These are phyloP conservation scores for Forbesichthys papilliferus DNA, from an alignment of 2,113 vertebrate genomes.

Conservation along the genomic window DNA sequence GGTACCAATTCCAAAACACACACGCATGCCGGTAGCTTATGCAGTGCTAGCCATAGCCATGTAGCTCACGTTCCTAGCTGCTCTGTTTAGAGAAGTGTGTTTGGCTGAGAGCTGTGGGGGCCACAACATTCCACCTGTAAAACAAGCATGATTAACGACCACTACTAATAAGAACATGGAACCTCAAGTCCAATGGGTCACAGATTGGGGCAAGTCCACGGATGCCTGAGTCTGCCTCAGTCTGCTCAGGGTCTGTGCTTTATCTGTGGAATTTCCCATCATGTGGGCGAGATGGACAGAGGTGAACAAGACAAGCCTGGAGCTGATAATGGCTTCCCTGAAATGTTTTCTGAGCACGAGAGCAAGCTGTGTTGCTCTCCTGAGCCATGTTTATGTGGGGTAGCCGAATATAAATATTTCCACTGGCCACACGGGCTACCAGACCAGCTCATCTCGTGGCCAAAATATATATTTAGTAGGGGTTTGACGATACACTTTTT, in stretches of 20 bases:
- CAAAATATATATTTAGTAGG: too few relatives aligned
- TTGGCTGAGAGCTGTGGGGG: background rate
- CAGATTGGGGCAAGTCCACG: background rate
- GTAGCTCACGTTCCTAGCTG: background rate
- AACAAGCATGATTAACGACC: background rate
- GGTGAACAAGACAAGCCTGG: conserved; percentile 35
- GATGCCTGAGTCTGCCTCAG: too few relatives aligned
- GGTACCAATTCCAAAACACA: too few relatives aligned
- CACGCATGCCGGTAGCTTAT: background rate
- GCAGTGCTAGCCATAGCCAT: background rate
- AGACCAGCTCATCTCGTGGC: too few relatives aligned
- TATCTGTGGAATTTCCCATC: background rate
- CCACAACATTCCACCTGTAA: background rate
- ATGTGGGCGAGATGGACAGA: background rate
- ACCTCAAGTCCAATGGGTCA: background rate
- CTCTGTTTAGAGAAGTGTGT: background rate
- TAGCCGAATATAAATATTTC: too few relatives aligned
- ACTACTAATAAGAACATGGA: background rate
- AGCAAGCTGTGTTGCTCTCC: conserved; percentile 4
- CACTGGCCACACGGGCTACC: too few relatives aligned
- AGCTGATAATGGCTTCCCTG: conserved; percentile 40
- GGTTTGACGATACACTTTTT: too few relatives aligned
- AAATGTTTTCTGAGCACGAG: conserved; percentile 6
- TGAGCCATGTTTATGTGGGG: conserved; percentile 20
- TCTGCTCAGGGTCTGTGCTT: background rate